Conservation (phyloP, 2,888 invertebrate species). For the Philonicus albiceps region DNA sequence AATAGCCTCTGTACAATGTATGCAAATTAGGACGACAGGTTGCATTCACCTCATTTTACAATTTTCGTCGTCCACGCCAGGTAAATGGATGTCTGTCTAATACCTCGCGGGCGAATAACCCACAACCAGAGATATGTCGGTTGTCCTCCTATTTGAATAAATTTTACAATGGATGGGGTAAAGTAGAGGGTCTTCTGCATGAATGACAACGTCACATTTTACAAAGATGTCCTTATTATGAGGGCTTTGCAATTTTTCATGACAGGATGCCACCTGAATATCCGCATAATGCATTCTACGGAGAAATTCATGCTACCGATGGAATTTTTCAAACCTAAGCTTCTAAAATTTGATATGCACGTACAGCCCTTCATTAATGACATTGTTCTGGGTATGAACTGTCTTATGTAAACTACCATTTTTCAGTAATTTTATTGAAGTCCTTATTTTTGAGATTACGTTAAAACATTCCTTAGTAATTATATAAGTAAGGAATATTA, state of each 20-base stretch:
- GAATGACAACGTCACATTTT: constrained; percentile 15
- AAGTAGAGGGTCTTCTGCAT: background rate
- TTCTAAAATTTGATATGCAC: background rate
- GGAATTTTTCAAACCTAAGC: background rate
- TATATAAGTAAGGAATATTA: no score
- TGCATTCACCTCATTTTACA: background rate
- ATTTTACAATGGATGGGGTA: background rate
- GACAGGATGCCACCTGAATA: background rate
- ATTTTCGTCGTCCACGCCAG: background rate
- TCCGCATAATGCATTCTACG: constrained; percentile 4
- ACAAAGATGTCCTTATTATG: constrained; percentile 1
- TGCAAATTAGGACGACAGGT: background rate
- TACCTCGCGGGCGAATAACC: background rate
- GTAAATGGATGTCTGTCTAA: background rate
- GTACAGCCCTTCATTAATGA: background rate
- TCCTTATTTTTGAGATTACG: background rate
- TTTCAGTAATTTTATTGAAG: background rate
- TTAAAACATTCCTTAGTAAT: no score
- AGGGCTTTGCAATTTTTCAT: background rate
- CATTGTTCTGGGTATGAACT: background rate
- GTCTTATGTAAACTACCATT: background rate
- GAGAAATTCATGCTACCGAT: background rate
- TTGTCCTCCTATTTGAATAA: background rate
- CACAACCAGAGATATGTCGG: background rate
- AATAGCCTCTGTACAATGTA: background rate